A percentile compares a stretch with the other conserved stretches of the same genome.
Evolutionary conservation across 2,113 vertebrate genomes (phyloP).

Genomic region (Datnioides undecimradiatus): DNA sequence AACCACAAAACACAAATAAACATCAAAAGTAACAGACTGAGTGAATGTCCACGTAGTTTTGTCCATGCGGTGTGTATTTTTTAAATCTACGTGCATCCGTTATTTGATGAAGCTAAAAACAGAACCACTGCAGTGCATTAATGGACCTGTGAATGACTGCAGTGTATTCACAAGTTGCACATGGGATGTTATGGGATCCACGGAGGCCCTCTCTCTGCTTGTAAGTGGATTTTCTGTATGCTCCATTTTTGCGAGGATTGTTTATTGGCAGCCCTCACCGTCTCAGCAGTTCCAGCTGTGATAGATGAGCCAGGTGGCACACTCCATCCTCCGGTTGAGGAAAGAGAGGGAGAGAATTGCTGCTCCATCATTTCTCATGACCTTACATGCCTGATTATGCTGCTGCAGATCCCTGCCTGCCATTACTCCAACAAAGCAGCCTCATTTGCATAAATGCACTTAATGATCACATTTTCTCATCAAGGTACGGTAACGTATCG

Average conservation of each 20-base stretch:
- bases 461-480: conserved; percentile 69
- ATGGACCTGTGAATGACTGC: conserved; percentile 35
- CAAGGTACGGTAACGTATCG: conserved; percentile 12
- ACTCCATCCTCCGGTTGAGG: conserved; percentile 67
- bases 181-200: conserved; percentile 40
- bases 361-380: conserved; percentile 81
- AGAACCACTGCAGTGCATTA: conserved; percentile 20
- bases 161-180: conserved; percentile 26
- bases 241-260: conserved; percentile 77
- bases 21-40: background rate
- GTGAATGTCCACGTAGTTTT: background rate
- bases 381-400: conserved; percentile 83
- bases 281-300: conserved; percentile 83
- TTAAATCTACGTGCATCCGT: conserved; percentile 6
- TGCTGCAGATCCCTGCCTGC: conserved; percentile 69
- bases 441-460: conserved; percentile 73
- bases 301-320: conserved; percentile 83
- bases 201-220: conserved; percentile 47
- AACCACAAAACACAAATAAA: background rate
- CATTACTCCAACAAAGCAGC: conserved; percentile 66
- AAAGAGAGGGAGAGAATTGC: conserved; percentile 59
- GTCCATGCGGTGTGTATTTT: background rate
- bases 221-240: conserved; percentile 74
- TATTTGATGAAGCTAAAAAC: conserved; percentile 14
- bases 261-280: conserved; percentile 82